Evolutionary conservation across 2,888 invertebrate genomes (phyloP), one percentile per base, ranked within the genome.

Genomic region (Tetramorium bicarinatum): DNA sequence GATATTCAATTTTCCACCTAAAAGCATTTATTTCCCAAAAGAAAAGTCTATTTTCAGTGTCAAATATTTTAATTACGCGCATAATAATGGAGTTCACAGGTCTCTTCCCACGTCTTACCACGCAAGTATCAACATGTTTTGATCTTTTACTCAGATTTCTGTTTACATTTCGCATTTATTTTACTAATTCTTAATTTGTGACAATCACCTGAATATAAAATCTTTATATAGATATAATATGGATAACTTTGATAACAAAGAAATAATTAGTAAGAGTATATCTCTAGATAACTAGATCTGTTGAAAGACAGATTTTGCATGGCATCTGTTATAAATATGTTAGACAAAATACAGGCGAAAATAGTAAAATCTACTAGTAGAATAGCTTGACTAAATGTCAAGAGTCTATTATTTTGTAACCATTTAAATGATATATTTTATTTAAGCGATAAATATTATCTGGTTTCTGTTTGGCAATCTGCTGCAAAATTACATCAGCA

Each of bases 41-140:
- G 71, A 79, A 15, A 21, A 72, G 6, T 6, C 18, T 2, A 8
- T 64, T n/a, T 64, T 61, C 54, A 81, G 83, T 21, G 11, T 52
- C 18, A 71, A 64, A 38, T 66, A 34, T 0, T 49, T 47, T 8
- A 81, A 66, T 61, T 49, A 44, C 3, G 67, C 15, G 38, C 49
- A 47, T 67, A 84, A 81, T 44, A 88, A 75, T 13, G 64, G 67
- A 56, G 62, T 61, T 21, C 64, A 62, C 21, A 90, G 86, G 81
- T 80, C 83, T 52, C 80, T 89, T 66, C 89, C 92, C 0, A 41
- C 91, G 41, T 87, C 90, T 13, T 85, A 88, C 82, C 87, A 90
- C 41, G 93, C 90, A 88, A 88, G 87, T 88, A 72, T 77, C 38
- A 3, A 18, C 34, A 41, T 59, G 34, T 25, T 49, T 49, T 64